Percentiles rank a stretch among this genome's conserved stretches.
Evolutionary conservation across 2,113 vertebrate species (phyloP).

Genomic region (Pogonocichla stellata): DNA sequence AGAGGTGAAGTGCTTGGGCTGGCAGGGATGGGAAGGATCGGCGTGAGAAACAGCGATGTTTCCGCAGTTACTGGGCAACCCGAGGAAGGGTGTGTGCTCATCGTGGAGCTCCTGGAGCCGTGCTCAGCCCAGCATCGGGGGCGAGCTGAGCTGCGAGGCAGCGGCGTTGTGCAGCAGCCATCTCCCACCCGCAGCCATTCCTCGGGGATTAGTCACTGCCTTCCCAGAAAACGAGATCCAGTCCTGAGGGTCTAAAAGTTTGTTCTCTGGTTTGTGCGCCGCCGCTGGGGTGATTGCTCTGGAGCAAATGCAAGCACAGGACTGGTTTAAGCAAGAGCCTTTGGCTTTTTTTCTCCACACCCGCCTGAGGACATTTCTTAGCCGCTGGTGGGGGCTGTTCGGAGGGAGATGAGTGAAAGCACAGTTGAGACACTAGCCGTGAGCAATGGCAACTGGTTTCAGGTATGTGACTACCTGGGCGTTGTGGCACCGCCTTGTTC

Average conservation of each 20-base stretch:
- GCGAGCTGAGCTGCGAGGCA: background rate
- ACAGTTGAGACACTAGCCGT: background rate
- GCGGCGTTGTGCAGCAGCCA: background rate
- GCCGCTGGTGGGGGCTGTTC: rapidly evolving
- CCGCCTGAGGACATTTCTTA: background rate
- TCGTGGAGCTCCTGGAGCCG: background rate
- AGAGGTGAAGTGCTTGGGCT: background rate
- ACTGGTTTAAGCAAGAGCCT: background rate
- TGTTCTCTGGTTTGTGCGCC: rapidly evolving
- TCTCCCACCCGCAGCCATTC: background rate
- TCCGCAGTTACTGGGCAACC: background rate
- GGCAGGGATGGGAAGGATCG: background rate
- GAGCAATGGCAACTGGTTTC: background rate
- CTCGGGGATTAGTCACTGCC: conserved; percentile 12
- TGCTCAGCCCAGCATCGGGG: background rate
- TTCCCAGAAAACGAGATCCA: background rate
- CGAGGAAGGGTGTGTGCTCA: background rate
- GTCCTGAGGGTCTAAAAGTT: background rate
- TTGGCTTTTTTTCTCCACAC: background rate
- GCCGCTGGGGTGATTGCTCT: background rate
- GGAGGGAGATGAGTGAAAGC: background rate
- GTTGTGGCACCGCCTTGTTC: background rate
- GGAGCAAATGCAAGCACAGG: background rate
- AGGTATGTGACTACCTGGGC: background rate
- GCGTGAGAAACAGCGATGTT: background rate